Base-by-base conservation (phyloP, 2,113 vertebrate genomes). In the Porphyrio hochstetteri region DNA sequence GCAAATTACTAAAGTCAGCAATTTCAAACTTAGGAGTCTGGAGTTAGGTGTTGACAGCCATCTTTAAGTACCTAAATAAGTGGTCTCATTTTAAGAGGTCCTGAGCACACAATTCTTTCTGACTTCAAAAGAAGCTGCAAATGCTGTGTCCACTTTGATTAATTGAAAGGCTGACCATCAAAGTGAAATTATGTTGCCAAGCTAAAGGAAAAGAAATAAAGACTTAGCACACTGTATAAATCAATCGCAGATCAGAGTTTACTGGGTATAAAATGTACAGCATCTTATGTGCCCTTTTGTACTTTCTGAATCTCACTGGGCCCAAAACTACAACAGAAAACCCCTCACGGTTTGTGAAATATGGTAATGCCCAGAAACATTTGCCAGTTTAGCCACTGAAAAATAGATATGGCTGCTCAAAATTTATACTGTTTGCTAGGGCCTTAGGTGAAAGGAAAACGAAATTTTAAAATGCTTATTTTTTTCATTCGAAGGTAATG, bases 121-220 rank as follows among this genome's bases (percentile, higher is more conserved):
- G 96, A 97, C 96, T 96, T 97, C 96, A 97, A 97, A 97, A 97
- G 95, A 92, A 97, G 89, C 96, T 96, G 95, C 89, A 89, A 97
- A 92, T 92, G 96, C 94, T 96, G 77, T 96, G 96, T 97, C 96
- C 93, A 89, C 93, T 95, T 97, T 97, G 96, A 97, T 97, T 97
- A 97, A 97, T 97, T 96, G 96, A 96, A 96, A 95, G 89, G 93
- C 94, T 95, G 94, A 96, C 94, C 96, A 97, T 97, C 95, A 97
- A 97, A 97, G 96, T 92, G 94, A 96, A 97, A 97, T 97, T 97
- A 97, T 95, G 94, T 93, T 96, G 95, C 96, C 94, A 96, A 95
- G 91, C 94, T 96, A 95, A 95, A 95, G 95, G 95, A 95, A 97
- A 96, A 97, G 96, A 96, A 97, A 93, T 97, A 97, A 97, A 97